Conservation (phyloP, 2,113 vertebrate species). For the Vulpes lagopus region DNA sequence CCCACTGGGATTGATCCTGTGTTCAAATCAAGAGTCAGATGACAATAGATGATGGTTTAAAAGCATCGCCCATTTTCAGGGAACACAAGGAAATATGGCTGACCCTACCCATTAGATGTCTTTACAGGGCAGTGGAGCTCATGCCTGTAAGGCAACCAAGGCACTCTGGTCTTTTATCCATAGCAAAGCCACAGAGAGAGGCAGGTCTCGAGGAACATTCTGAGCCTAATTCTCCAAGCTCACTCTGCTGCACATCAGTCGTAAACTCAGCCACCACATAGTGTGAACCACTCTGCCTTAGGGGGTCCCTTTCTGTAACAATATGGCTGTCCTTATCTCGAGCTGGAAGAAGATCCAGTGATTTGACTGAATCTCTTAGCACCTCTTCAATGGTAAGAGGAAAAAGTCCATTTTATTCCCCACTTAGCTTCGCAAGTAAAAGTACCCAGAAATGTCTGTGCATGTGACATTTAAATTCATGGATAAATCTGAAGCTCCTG, state of each 20-base stretch:
- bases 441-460: background rate
- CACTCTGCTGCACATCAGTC: background rate
- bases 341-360: background rate
- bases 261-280: background rate
- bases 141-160: fast-evolving
- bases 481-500: background rate
- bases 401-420: background rate
- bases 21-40: background rate
- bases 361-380: background rate
- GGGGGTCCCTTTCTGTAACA: background rate
- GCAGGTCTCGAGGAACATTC: background rate
- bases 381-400: background rate
- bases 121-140: background rate
- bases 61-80: background rate
- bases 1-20: background rate
- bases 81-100: background rate
- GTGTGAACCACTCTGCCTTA: background rate
- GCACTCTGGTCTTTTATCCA: background rate
- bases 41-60: background rate
- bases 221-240: background rate
- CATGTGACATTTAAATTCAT: constrained; percentile 55
- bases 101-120: background rate
- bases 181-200: background rate
- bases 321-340: background rate
- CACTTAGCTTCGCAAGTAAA: constrained; percentile 6